These are phyloP conservation scores for Temnothorax unifasciatus DNA, from an alignment of 2,888 invertebrate species.

Conservation along the genomic window DNA sequence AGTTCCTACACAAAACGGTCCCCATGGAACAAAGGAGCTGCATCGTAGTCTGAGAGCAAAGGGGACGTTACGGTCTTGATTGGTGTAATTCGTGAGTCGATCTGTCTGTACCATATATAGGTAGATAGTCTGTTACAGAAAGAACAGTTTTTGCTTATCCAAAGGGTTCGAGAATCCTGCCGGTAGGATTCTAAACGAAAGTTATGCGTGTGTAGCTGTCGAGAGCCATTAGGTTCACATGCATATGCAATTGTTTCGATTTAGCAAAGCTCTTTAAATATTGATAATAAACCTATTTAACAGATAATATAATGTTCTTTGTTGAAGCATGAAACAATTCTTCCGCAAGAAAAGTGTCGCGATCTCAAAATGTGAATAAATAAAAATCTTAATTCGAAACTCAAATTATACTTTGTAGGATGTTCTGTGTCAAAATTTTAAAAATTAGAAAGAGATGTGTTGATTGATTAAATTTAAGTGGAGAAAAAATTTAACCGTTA, in stretches of 20 bases:
- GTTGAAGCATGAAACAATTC: background rate
- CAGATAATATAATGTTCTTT: background rate
- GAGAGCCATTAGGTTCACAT: background rate
- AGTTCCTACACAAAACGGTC: conserved; percentile 39
- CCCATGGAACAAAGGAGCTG: conserved; percentile 47
- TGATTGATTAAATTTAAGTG: background rate
- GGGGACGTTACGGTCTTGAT: conserved; percentile 34
- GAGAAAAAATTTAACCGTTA: background rate
- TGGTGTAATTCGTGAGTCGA: conserved; percentile 53
- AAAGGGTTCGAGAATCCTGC: background rate
- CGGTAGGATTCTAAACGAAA: background rate
- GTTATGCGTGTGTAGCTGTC: background rate
- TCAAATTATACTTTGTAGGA: background rate
- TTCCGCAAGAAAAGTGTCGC: background rate
- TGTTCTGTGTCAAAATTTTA: background rate
- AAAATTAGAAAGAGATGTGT: background rate
- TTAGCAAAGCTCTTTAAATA: background rate
- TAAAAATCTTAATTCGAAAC: background rate
- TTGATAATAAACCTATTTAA: background rate
- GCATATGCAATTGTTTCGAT: background rate
- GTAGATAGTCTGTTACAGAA: conserved; percentile 1
- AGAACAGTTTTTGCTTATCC: background rate
- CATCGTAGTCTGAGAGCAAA: conserved; percentile 18
- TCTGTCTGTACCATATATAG: conserved; percentile 17
- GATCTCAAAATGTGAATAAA: background rate